Evolutionary conservation across 2,113 vertebrate genomes (phyloP).

Genomic region (Brachypteracias leptosomus): DNA sequence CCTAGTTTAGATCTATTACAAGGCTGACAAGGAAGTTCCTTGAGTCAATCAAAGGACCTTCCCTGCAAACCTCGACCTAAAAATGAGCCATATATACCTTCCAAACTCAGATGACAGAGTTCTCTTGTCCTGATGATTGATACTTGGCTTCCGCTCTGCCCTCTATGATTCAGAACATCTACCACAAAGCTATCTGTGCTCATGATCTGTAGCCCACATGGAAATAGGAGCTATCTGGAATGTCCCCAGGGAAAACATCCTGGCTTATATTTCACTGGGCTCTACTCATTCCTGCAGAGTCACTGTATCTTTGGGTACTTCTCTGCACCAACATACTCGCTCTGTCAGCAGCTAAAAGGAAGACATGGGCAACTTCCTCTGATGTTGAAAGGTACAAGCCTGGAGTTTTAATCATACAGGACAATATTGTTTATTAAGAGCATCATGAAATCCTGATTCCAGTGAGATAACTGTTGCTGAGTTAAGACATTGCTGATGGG

Average conservation of each 20-base stretch:
- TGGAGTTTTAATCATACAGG: background rate
- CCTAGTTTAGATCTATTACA: accelerated
- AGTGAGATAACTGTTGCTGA: background rate
- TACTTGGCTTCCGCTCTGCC: background rate
- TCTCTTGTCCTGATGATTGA: background rate
- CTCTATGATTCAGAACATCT: background rate
- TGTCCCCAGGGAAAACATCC: background rate
- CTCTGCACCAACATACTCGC: accelerated
- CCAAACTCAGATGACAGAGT: background rate
- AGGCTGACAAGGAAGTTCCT: background rate
- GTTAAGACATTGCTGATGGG: background rate
- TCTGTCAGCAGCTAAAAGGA: background rate
- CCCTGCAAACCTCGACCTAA: background rate
- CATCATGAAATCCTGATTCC: background rate
- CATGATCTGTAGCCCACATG: background rate
- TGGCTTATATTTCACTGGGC: background rate
- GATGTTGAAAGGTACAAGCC: background rate
- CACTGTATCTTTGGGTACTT: background rate
- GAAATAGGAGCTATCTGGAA: background rate
- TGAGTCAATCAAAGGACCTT: background rate
- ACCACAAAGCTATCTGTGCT: background rate
- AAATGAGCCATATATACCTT: background rate
- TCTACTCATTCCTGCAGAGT: background rate
- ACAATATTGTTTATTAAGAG: background rate
- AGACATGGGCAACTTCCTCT: background rate